Evolutionary conservation across 2,113 vertebrate species (phyloP), one percentile per base, ranked within the genome.

Genomic region (Aspidoscelis tigris): DNA sequence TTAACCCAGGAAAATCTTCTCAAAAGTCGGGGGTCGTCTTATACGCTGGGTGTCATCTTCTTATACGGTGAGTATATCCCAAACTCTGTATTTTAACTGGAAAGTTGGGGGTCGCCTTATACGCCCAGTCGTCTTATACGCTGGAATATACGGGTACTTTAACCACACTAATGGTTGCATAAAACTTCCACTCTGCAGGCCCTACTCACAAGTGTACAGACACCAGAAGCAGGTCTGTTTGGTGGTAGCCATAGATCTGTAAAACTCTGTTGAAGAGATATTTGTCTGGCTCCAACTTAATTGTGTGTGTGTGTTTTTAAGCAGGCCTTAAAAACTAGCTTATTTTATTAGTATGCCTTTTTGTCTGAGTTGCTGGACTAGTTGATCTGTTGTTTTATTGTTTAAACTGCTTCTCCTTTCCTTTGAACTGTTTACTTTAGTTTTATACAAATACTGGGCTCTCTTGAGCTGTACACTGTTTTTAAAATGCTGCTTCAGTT

Each of bases 131-230:
- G 1, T 33, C 33, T 33, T 33, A 33, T 33, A 33, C 33, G 33
- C 33, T 33, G 33, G 33, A 33, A 73, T 87, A 80, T 14, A 33
- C 33, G 78, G 41, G 20, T 22, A 14, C 78, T 2, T 92, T 89
- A 82, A 43, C 16, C 55, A 84, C 72, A 85, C 21, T 4, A 84
- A 12, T 68, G 80, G 82, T 79, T 26, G 33, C 21, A 76, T 88
- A 90, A 69, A 76, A 83, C 50, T n/a, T 22, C 20, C n/a, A 71
- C 9, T 3, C 39, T 11, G 11, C 5, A 22, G 65, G 24, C 24
- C 24, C 21, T 66, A 26, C 21, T 24, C 21, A 66, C 65, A 66
- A 5, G 22, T 26, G 21, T 26, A 66, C 18, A 61, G 14, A 61
- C 58, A 61, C 58, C 58, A 61, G 58, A 61, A 61, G 58, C 58